Conservation (phyloP, 2,888 invertebrate species). For the Odontothrips loti region DNA sequence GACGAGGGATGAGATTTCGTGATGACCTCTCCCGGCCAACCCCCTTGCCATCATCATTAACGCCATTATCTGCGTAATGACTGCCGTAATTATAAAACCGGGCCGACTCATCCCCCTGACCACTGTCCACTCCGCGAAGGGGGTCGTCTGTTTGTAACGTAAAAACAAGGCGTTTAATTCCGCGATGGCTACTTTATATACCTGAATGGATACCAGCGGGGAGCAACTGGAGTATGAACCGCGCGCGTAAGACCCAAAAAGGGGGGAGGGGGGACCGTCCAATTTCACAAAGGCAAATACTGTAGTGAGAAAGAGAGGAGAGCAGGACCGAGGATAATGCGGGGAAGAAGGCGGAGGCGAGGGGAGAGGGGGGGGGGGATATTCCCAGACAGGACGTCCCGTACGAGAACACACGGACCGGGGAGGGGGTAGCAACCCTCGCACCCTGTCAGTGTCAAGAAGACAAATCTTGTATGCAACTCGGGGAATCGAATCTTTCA, state of each 20-base stretch:
- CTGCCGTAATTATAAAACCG: background rate
- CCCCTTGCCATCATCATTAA: background rate
- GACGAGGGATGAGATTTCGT: no score
- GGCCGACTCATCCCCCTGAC: background rate
- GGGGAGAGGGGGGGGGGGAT: background rate
- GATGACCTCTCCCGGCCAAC: background rate
- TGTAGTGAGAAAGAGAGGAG: slow-evolving; percentile 19
- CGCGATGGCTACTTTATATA: slow-evolving; percentile 5
- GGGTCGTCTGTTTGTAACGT: background rate
- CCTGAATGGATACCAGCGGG: background rate
- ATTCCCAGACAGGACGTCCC: slow-evolving; percentile 23
- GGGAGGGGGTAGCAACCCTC: background rate
- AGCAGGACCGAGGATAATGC: background rate
- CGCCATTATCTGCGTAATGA: background rate
- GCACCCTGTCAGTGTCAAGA: slow-evolving; percentile 5
- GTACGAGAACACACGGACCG: background rate
- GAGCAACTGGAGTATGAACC: background rate
- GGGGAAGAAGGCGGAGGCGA: background rate
- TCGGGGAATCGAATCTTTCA: slow-evolving; percentile 22
- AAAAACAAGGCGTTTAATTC: background rate
- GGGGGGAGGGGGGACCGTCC: background rate
- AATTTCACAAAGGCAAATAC: slow-evolving; percentile 25
- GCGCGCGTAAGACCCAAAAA: no score
- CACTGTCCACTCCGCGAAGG: background rate
- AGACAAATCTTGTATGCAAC: slow-evolving; percentile 23